phyloP scores from a whole-genome alignment of 2,797 vertebrate genomes.

The Melanogrammus aeglefinus region DNA sequence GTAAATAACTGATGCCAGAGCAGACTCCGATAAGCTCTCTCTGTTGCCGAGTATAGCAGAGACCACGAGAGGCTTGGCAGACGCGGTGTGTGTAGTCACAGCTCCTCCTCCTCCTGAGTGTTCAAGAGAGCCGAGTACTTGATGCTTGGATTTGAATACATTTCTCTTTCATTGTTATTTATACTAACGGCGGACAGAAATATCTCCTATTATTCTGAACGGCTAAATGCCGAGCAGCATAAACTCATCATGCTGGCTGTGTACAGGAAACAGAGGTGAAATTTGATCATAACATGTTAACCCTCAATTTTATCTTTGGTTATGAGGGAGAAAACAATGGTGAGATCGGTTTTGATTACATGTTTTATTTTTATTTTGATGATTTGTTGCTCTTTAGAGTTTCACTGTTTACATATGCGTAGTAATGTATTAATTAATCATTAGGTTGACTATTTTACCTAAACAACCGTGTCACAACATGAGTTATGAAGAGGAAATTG shows the following conservation, averaged over 20 bases:
- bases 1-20: conserved; percentile 39
- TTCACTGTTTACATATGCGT: not conserved
- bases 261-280: not conserved
- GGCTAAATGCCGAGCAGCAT: not conserved
- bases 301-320: not conserved
- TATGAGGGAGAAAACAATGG: not conserved
- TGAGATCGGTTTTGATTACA: not conserved
- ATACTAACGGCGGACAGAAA: not conserved
- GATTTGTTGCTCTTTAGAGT: not conserved
- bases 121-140: not conserved
- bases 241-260: not conserved
- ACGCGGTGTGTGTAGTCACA: not conserved
- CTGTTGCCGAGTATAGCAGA: conserved; percentile 16
- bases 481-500: not conserved
- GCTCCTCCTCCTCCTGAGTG: not conserved
- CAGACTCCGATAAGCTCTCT: conserved; percentile 18
- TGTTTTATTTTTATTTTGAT: not conserved
- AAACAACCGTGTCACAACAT: not conserved
- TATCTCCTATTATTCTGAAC: not conserved
- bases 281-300: not conserved
- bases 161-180: not conserved
- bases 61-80: not conserved
- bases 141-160: not conserved
- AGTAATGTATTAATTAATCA: not conserved
- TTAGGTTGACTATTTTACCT: not conserved